These are phyloP conservation scores for Epinotia nisella DNA, from an alignment of 2,888 invertebrate species.

Conservation along the genomic window DNA sequence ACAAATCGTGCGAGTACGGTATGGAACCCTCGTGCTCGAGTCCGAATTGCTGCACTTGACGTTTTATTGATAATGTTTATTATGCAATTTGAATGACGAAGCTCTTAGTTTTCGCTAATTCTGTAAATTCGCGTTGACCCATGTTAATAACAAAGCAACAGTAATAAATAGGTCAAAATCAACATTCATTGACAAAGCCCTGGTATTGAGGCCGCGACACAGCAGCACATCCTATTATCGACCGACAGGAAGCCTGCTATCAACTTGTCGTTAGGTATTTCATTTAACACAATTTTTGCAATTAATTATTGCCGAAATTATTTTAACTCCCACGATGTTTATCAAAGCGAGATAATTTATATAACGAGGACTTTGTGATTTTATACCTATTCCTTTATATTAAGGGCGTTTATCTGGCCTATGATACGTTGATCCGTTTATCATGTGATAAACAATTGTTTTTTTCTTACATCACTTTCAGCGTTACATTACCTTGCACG, in stretches of 20 bases:
- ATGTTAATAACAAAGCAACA: conserved; percentile 15
- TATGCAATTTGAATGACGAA: no score
- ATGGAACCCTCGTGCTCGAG: no score
- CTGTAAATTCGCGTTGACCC: conserved; percentile 1
- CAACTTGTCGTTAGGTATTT: conserved; percentile 80
- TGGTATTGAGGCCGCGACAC: conserved; percentile 76
- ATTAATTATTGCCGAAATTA: conserved; percentile 81
- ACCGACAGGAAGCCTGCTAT: conserved; percentile 77
- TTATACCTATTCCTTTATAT: conserved; percentile 4
- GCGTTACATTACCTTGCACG: no score
- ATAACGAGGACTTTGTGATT: conserved; percentile 1
- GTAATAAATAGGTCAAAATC: conserved; percentile 78
- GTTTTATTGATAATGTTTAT: no score
- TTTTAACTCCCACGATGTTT: conserved; percentile 71
- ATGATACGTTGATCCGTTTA: background rate
- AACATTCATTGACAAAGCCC: conserved; percentile 79
- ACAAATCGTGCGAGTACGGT: no score
- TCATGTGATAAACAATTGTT: no score
- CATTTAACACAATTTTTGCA: conserved; percentile 82
- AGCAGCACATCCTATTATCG: conserved; percentile 74
- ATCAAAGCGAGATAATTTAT: conserved; percentile 53
- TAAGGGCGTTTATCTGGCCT: background rate
- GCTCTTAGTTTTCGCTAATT: background rate
- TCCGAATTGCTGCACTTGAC: no score
- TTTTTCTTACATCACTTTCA: no score